A percentile compares a stretch with the other conserved stretches of the same genome.
Conservation (phyloP, 2,888 invertebrate species). For the Chloromyia formosa region DNA sequence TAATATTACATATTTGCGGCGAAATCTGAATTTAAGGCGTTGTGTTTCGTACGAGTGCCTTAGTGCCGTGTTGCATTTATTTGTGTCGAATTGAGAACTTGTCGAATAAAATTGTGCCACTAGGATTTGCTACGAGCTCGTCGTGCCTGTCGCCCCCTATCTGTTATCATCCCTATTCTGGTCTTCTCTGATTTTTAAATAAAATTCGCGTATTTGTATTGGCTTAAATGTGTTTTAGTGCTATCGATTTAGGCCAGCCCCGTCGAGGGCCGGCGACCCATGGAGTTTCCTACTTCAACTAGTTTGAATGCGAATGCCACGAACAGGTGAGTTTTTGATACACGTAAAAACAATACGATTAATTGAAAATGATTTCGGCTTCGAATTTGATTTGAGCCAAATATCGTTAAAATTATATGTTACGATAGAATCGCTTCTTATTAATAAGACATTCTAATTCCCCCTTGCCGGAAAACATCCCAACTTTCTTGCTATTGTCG, state of each 20-base stretch:
- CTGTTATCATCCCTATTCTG: constrained; percentile 43
- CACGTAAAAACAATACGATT: neutral
- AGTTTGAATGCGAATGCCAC: constrained; percentile 56
- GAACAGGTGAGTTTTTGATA: constrained; percentile 60
- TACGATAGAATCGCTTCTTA: too few relatives aligned
- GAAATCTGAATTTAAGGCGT: neutral
- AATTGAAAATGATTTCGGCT: too few relatives aligned
- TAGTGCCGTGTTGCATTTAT: constrained; percentile 7
- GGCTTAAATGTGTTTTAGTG: constrained; percentile 63
- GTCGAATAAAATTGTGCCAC: constrained; percentile 21
- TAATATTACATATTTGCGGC: neutral
- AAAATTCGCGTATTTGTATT: constrained; percentile 40
- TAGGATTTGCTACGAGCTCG: neutral
- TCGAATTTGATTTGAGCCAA: too few relatives aligned
- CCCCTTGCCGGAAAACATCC: too few relatives aligned
- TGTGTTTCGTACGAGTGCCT: constrained; percentile 25
- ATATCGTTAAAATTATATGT: too few relatives aligned
- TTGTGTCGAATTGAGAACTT: neutral
- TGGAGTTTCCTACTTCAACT: constrained; percentile 63
- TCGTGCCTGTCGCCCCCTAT: neutral
- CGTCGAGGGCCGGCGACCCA: constrained; percentile 64
- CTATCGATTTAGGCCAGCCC: constrained; percentile 62
- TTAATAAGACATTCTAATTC: too few relatives aligned
- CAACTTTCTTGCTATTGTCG: too few relatives aligned
- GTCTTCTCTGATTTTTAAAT: constrained; percentile 36